Base-by-base conservation (phyloP, 2,113 vertebrate species). In the Chamaetylas fuelleborni region DNA sequence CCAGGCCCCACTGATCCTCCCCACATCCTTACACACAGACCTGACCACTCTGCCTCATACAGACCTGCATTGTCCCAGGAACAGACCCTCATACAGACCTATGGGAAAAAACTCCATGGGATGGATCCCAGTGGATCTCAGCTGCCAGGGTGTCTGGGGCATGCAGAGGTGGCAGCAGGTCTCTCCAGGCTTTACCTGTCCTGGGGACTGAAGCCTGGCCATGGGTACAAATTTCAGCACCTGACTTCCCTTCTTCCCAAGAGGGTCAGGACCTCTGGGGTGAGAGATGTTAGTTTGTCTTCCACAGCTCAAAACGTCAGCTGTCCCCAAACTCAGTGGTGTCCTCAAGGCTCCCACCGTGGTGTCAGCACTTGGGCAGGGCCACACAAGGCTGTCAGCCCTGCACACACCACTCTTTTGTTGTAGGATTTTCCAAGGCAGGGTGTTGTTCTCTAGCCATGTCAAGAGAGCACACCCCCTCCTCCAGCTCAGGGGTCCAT, bases 41-140 rank as follows among this genome's bases (percentile, higher is more conserved):
- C 67, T 72, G 72, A 23, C 25, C 81, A 11, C 34, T 25, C 61
- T n/a, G 60, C 26, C 40, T 38, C 17, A 14, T 0, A 8, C 1
- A 69, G 31, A 64, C 28, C 12, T 0, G 1, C 4, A 19, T 2
- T 1, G 0, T 14, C 34, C 43, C n/a, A n/a, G 48, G 33, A 28
- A 8, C 38, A 80, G 38, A 18, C 14, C 3, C 15, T 65, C 33
- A 53, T 0, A 11, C 48, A 65, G 48, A 14, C 38, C 33, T 38
- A 19, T 0, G 1, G 51, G 47, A 9, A 17, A 28, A 86, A 40
- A 8, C 17, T 5, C 26, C 50, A 4, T 2, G 29, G 1, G 43
- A 38, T 0, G 4, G 57, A 71, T 33, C 19, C 47, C 45, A n/a
- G 1, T 2, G 14, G 53, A 45, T 72, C 22, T 38, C 45, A 33